Conservation (phyloP, 2,113 vertebrate species). For the Cyanoliseus patagonus region DNA sequence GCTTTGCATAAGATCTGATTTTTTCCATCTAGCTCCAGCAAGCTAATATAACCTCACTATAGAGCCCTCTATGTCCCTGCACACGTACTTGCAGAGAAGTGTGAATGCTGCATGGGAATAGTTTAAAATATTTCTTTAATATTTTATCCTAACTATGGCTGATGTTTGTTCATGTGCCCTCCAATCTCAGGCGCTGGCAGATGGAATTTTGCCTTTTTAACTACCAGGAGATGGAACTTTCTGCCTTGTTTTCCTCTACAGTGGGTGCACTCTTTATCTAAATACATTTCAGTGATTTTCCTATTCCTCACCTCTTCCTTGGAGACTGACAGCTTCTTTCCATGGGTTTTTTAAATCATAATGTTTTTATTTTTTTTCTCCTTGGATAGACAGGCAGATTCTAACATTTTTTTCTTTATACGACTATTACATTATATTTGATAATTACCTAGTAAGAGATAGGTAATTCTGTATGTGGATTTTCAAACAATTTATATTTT, state of each 20-base stretch:
- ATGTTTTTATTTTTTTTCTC: neutral
- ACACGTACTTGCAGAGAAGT: neutral
- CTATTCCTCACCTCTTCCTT: neutral
- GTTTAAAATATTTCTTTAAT: constrained; percentile 36
- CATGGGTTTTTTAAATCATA: neutral
- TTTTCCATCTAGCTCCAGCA: constrained; percentile 4
- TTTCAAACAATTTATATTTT: neutral
- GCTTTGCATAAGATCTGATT: neutral
- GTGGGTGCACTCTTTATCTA: neutral
- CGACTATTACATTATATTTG: neutral
- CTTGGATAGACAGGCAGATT: neutral
- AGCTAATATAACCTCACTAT: neutral
- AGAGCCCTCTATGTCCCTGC: neutral
- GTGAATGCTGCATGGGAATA: neutral
- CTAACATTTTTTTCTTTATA: neutral
- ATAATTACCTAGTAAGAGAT: neutral
- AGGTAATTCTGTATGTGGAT: neutral
- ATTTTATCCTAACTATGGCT: constrained; percentile 36
- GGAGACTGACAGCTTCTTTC: neutral
- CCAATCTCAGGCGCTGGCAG: neutral
- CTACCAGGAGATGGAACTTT: neutral
- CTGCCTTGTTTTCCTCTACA: constrained; percentile 14
- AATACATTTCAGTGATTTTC: constrained; percentile 18
- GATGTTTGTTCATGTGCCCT: neutral
- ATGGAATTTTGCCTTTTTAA: neutral